phyloP scores from a whole-genome alignment of 2,888 invertebrate species.

The Acanthacorydalis orientalis region DNA sequence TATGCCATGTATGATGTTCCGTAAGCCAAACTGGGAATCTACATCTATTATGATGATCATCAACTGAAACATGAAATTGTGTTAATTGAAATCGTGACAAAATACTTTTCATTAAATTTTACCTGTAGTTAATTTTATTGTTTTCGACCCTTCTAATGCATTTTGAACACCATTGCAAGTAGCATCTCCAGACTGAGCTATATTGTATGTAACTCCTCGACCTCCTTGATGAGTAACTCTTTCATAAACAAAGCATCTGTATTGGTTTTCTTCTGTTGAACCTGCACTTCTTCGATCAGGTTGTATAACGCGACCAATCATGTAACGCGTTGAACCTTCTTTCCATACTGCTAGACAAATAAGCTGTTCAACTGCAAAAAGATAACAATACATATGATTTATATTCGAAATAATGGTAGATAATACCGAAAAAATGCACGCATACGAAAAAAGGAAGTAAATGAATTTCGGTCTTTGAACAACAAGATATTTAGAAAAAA shows the following conservation, averaged over 20 bases:
- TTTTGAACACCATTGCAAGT: conserved; percentile 62
- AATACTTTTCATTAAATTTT: no score
- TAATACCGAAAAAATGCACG: no score
- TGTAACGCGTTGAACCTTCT: conserved; percentile 62
- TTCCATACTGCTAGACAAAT: conserved; percentile 73
- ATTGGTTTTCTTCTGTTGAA: conserved; percentile 56
- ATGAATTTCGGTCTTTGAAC: no score
- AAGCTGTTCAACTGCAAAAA: conserved; percentile 53
- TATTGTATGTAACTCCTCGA: conserved; percentile 38
- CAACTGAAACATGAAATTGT: conserved; percentile 30
- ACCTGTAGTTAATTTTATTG: conserved; percentile 64
- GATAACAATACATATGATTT: background rate
- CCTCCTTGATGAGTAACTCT: conserved; percentile 24
- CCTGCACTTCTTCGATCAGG: conserved; percentile 34
- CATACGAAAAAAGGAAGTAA: no score
- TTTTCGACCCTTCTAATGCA: conserved; percentile 59
- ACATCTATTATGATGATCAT: conserved; percentile 57
- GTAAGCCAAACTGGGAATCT: conserved; percentile 67
- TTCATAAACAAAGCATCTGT: conserved; percentile 69
- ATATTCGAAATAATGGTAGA: no score
- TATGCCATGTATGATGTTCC: conserved; percentile 65
- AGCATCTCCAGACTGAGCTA: conserved; percentile 65
- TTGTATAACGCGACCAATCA: conserved; percentile 56
- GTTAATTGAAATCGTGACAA: background rate
- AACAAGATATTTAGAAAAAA: no score